phyloP scores from a whole-genome alignment of 2,113 vertebrate genomes.

The Dicerorhinus sumatrensis region DNA sequence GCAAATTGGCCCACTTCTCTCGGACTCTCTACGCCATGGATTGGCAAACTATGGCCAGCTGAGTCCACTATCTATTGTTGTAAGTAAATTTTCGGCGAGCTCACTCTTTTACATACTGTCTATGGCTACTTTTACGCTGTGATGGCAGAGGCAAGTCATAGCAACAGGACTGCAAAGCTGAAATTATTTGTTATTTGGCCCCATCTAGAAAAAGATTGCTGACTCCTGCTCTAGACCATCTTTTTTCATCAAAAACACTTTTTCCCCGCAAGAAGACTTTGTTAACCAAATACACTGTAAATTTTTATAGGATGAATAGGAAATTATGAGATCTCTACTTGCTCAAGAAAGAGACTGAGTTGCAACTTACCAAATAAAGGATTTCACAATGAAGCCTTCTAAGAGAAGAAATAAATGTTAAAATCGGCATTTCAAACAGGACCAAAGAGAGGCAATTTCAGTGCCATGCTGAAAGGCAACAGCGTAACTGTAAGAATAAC shows the following conservation, averaged over 20 bases:
- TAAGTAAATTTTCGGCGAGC: not conserved
- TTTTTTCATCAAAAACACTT: not conserved
- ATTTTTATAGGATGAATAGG: constrained; percentile 1
- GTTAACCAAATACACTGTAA: constrained; percentile 32
- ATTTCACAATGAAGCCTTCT: constrained; percentile 31
- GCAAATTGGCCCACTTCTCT: not conserved
- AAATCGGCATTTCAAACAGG: constrained; percentile 71
- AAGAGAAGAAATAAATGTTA: constrained; percentile 77
- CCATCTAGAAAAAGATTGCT: not conserved
- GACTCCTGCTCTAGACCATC: not conserved
- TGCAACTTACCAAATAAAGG: constrained; percentile 46
- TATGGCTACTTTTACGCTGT: not conserved
- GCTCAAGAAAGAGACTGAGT: not conserved
- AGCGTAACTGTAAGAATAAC: constrained; percentile 76
- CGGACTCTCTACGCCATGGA: fast-evolving
- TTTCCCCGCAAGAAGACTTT: constrained; percentile 39
- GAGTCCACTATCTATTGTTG: not conserved
- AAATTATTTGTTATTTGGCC: not conserved
- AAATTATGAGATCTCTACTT: constrained; percentile 35
- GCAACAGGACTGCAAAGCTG: not conserved
- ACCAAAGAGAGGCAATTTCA: constrained; percentile 64
- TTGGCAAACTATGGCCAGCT: not conserved
- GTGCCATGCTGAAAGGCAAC: constrained; percentile 65
- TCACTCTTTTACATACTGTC: not conserved
- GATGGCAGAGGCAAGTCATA: not conserved